A percentile compares a stretch with the other conserved stretches of the same genome.
Evolutionary conservation across 2,113 vertebrate species (phyloP).

Genomic region (Prietella phreatophila): DNA sequence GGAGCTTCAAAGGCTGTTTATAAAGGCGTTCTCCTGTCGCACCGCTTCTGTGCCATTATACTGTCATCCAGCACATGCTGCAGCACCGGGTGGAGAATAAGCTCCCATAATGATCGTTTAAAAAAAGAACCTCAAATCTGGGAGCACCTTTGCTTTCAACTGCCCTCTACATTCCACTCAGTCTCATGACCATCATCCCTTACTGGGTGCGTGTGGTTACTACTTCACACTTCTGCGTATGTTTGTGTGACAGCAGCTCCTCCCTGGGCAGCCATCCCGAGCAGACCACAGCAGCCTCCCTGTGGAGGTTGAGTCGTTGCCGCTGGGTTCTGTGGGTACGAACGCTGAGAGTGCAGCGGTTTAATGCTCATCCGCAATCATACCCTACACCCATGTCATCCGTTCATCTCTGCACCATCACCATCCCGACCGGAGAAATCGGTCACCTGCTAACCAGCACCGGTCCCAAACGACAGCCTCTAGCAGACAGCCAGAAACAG

Average conservation of each 20-base stretch:
- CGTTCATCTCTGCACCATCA: constrained; percentile 6
- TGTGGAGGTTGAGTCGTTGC: constrained; percentile 44
- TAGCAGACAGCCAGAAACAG: constrained; percentile 17
- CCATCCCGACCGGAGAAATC: constrained; percentile 8
- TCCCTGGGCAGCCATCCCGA: constrained; percentile 19
- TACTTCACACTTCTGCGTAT: neutral
- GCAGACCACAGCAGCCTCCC: constrained; percentile 33
- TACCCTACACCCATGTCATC: neutral
- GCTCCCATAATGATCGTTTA: constrained; percentile 27
- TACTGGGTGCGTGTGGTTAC: constrained; percentile 6
- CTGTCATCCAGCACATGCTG: constrained; percentile 51
- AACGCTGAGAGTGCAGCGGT: constrained; percentile 14
- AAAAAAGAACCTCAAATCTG: constrained; percentile 19
- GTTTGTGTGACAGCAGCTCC: constrained; percentile 20
- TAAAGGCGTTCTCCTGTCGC: constrained; percentile 51
- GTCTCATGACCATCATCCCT: neutral
- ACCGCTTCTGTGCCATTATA: constrained; percentile 52
- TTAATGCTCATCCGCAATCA: neutral
- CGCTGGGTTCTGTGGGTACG: constrained; percentile 22
- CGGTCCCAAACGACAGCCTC: constrained; percentile 1
- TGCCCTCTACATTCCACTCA: neutral
- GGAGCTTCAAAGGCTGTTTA: constrained; percentile 58
- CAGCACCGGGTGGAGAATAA: constrained; percentile 31
- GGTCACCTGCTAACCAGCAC: constrained; percentile 37
- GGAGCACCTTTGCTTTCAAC: constrained; percentile 27